Percentiles rank a stretch among this genome's conserved stretches.
These are phyloP conservation scores for Dascillus cervinus DNA, from an alignment of 2,888 invertebrate genomes.

Conservation along the genomic window DNA sequence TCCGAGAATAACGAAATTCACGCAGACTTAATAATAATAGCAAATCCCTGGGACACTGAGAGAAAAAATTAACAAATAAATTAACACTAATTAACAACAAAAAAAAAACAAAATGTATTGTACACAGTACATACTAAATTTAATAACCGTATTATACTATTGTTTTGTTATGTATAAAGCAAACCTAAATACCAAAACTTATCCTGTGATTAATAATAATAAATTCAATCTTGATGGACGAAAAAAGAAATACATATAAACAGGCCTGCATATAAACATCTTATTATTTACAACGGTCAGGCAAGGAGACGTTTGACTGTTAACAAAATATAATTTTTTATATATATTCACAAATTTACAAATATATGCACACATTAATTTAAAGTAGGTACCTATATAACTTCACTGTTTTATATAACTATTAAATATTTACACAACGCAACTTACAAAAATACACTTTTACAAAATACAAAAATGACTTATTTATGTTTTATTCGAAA, in stretches of 20 bases:
- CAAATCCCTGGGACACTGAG: too few species aligned
- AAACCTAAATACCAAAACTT: too few species aligned
- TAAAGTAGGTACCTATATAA: background rate
- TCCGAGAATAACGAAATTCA: constrained; percentile 1
- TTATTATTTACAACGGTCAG: background rate
- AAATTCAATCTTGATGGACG: too few species aligned
- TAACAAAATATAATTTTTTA: background rate
- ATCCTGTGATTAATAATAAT: too few species aligned
- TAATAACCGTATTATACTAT: constrained; percentile 34
- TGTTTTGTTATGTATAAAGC: constrained; percentile 10
- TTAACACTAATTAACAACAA: constrained; percentile 31
- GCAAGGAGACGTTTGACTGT: background rate
- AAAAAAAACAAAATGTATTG: constrained; percentile 30
- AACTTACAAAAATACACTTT: background rate
- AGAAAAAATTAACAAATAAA: constrained; percentile 16
- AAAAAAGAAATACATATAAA: too few species aligned
- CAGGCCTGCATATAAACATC: background rate
- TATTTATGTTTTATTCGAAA: too few species aligned
- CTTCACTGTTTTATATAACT: background rate
- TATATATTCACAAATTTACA: background rate
- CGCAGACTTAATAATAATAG: too few species aligned
- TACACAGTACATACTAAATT: constrained; percentile 41
- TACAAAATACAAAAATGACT: background rate
- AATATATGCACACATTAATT: background rate
- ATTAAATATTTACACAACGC: background rate